Base-by-base conservation (phyloP, 1,140 invertebrate genomes). In the Cotesia chilonis region DNA sequence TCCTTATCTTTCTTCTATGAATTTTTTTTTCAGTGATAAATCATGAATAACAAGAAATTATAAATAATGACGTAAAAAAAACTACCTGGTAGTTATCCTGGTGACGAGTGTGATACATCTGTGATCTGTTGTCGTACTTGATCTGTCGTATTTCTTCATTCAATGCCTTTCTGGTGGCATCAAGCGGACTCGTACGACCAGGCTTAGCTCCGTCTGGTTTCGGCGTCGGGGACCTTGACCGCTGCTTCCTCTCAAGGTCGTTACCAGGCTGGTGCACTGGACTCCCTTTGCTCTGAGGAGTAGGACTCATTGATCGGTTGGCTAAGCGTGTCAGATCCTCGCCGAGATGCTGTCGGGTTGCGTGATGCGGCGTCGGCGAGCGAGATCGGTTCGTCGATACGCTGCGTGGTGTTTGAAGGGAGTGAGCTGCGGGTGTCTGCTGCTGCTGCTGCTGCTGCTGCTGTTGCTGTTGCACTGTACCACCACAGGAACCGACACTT, bases 311-410 rank as follows among this genome's bases (percentile, higher is more conserved):
- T 76, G 86, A 83, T 41, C 88, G 88, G 74, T 88, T 89, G 69
- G 78, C 83, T n/a, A 82, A 85, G 60, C 77, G 87, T 82, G 77
- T 89, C 76, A 84, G 81, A 77, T 83, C 82, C 54, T 75, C 78
- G 57, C 77, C 79, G 57, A 78, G 75, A 20, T 79, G 80, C 38
- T 76, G 77, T 61, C 74, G 64, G 36, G 68, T 75, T 36, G 59
- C 71, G 20, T 74, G 80, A 66, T 83, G 80, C 63, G 88, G 88
- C n/a, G 88, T 89, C 7, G 89, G 88, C 77, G 88, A 89, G 76
- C 87, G 87, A 54, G 88, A 89, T 74, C 85, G 85, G 77, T 87
- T 87, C 69, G 82, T 87, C 20, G 83, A 78, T 47, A 79, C 70
- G 75, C 78, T 84, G 70, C 79, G 82, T 67, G 80, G 80, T 59